Percentiles rank a stretch among this genome's conserved stretches.
phyloP scores from a whole-genome alignment of 2,797 vertebrate species.

The Furcifer pardalis region DNA sequence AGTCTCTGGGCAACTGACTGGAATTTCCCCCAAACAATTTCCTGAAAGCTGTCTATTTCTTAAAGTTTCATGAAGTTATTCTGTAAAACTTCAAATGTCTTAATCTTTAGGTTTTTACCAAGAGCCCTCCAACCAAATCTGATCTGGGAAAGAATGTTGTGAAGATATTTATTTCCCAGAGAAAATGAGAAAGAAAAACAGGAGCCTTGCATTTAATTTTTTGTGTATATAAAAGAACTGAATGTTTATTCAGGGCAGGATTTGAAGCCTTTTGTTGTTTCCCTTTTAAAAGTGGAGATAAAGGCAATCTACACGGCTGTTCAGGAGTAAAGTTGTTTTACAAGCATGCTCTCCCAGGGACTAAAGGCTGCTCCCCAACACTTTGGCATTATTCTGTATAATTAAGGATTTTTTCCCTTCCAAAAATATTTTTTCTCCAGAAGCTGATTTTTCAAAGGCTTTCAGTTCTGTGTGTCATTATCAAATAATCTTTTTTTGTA shows the following conservation, averaged over 20 bases:
- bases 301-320: constrained; percentile 59
- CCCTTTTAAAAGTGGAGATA: constrained; percentile 62
- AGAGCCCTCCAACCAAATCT: constrained; percentile 25
- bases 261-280: constrained; percentile 65
- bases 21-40: not conserved
- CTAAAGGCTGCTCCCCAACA: constrained; percentile 63
- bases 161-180: constrained; percentile 32
- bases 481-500: constrained; percentile 86
- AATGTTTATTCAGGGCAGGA: constrained; percentile 66
- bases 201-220: constrained; percentile 65
- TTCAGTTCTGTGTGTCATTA: constrained; percentile 82
- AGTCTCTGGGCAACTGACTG: not conserved
- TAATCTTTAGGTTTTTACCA: constrained; percentile 47
- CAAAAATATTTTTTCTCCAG: constrained; percentile 79
- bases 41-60: not conserved
- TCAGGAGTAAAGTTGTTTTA: constrained; percentile 67
- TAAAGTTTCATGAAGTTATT: not conserved
- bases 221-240: constrained; percentile 62
- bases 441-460: constrained; percentile 84
- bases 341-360: constrained; percentile 69
- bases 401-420: constrained; percentile 80
- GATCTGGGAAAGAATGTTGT: constrained; percentile 37
- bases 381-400: constrained; percentile 76
- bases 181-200: constrained; percentile 20
- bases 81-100: constrained; percentile 40